Evolutionary conservation across 2,113 vertebrate genomes (phyloP).

Genomic region (Sialia sialis): DNA sequence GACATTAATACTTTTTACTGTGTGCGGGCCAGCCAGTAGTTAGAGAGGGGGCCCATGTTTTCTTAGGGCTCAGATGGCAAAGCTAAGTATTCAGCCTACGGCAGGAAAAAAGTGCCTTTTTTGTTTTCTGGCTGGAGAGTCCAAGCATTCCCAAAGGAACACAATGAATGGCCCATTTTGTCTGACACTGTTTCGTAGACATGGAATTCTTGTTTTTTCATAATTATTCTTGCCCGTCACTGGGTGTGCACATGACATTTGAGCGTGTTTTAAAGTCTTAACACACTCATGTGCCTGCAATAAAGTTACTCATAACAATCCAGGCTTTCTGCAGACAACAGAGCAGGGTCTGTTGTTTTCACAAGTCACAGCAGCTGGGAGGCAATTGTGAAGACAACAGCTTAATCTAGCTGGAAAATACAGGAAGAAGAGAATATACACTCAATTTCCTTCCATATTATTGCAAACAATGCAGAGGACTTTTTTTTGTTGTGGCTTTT

Average conservation of each 20-base stretch:
- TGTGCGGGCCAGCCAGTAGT: constrained; percentile 86
- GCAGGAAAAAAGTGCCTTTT: constrained; percentile 92
- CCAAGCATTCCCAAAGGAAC: constrained; percentile 87
- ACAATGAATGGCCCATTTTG: constrained; percentile 96
- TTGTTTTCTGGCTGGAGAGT: constrained; percentile 92
- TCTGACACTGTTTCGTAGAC: constrained; percentile 79
- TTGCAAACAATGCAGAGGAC: constrained; percentile 77
- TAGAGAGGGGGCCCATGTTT: constrained; percentile 93
- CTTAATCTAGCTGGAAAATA: constrained; percentile 83
- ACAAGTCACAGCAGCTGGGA: constrained; percentile 87
- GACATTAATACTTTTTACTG: constrained; percentile 91
- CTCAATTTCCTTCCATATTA: constrained; percentile 74
- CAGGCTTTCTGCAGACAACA: constrained; percentile 90
- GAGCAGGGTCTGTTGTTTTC: constrained; percentile 89
- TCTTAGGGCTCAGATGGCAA: constrained; percentile 97
- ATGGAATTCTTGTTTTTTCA: constrained; percentile 88
- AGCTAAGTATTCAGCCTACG: constrained; percentile 96
- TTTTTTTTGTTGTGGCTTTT: constrained; percentile 60
- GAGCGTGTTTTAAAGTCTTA: constrained; percentile 87
- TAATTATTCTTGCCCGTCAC: constrained; percentile 85
- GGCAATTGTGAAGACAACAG: constrained; percentile 88
- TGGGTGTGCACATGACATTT: constrained; percentile 90
- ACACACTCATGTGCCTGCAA: constrained; percentile 89
- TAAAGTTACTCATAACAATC: constrained; percentile 88
- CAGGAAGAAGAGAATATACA: constrained; percentile 82